A percentile compares a stretch with the other conserved stretches of the same genome.
These are phyloP conservation scores for Hydropsyche betteni DNA, from an alignment of 2,888 invertebrate species.

Conservation along the genomic window DNA sequence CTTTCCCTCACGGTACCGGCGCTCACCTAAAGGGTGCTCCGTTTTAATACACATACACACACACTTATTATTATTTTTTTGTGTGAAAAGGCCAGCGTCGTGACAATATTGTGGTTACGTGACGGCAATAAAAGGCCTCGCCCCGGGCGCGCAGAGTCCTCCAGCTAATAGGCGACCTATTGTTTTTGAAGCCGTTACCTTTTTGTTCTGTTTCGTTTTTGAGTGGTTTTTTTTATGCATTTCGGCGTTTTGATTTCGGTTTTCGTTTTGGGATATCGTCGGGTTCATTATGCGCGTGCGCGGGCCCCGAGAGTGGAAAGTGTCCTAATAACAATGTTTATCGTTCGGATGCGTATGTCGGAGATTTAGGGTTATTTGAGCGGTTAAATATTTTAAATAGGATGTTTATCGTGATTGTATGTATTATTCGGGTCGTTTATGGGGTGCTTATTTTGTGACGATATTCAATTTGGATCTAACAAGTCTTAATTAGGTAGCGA, in stretches of 20 bases:
- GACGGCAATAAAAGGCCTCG: constrained; percentile 48
- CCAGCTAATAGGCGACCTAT: constrained; percentile 42
- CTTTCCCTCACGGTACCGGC: too few relatives aligned
- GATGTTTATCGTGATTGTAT: too few relatives aligned
- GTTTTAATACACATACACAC: neutral
- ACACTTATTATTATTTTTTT: constrained; percentile 22
- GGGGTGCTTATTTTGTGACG: too few relatives aligned
- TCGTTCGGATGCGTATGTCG: neutral
- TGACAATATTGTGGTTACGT: constrained; percentile 49
- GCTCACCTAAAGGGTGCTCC: neutral
- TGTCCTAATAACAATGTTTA: constrained; percentile 11
- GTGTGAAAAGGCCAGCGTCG: constrained; percentile 40
- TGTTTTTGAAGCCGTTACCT: constrained; percentile 33
- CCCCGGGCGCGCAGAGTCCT: constrained; percentile 43
- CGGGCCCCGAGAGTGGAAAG: neutral
- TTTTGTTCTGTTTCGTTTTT: neutral
- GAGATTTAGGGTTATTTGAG: too few relatives aligned
- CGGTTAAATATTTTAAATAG: too few relatives aligned
- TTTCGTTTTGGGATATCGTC: constrained; percentile 1
- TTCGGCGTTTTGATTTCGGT: constrained; percentile 1
- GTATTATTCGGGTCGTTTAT: too few relatives aligned
- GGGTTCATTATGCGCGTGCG: constrained; percentile 8
- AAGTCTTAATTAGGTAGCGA: too few relatives aligned
- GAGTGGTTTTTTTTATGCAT: constrained; percentile 19
- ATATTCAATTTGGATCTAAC: too few relatives aligned